A percentile compares a stretch with the other conserved stretches of the same genome.
These are phyloP conservation scores for Amblyteles armatorius DNA, from an alignment of 2,888 invertebrate genomes.

Conservation along the genomic window DNA sequence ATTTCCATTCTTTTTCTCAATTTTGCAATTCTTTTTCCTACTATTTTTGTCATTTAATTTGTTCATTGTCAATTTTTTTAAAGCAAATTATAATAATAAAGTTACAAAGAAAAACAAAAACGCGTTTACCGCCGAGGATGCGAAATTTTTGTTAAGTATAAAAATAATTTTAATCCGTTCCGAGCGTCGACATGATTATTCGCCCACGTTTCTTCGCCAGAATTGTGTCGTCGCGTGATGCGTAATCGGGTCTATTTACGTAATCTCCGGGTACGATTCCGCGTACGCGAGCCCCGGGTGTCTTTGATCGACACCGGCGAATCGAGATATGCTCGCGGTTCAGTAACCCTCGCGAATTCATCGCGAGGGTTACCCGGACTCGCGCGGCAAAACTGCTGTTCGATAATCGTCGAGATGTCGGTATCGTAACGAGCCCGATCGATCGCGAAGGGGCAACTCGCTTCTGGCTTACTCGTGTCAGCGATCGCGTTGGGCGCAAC, in stretches of 20 bases:
- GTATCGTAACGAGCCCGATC: slow-evolving; percentile 56
- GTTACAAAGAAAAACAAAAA: background rate
- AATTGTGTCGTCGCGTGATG: slow-evolving; percentile 36
- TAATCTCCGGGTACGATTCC: slow-evolving; percentile 58
- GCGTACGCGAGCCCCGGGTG: slow-evolving; percentile 26
- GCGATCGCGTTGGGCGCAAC: slow-evolving; percentile 36
- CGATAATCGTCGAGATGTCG: slow-evolving; percentile 42
- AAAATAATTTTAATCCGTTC: background rate
- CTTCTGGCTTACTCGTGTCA: slow-evolving; percentile 20
- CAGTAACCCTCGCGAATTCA: too few relatives aligned
- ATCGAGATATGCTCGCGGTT: slow-evolving; percentile 21
- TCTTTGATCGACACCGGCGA: slow-evolving; percentile 40
- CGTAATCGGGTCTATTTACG: slow-evolving; percentile 51
- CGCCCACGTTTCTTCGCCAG: slow-evolving; percentile 11
- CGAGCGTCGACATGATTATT: slow-evolving; percentile 6
- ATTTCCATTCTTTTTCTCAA: too few relatives aligned
- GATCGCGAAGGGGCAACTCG: slow-evolving; percentile 10
- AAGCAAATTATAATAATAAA: too few relatives aligned
- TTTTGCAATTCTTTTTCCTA: too few relatives aligned
- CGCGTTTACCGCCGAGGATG: too few relatives aligned
- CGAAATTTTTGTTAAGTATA: too few relatives aligned
- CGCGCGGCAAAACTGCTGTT: slow-evolving; percentile 31
- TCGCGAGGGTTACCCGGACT: slow-evolving; percentile 2
- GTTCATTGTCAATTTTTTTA: too few relatives aligned
- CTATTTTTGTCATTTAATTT: too few relatives aligned